phyloP scores from a whole-genome alignment of 2,113 vertebrate species.

The Chloropsis hardwickii region DNA sequence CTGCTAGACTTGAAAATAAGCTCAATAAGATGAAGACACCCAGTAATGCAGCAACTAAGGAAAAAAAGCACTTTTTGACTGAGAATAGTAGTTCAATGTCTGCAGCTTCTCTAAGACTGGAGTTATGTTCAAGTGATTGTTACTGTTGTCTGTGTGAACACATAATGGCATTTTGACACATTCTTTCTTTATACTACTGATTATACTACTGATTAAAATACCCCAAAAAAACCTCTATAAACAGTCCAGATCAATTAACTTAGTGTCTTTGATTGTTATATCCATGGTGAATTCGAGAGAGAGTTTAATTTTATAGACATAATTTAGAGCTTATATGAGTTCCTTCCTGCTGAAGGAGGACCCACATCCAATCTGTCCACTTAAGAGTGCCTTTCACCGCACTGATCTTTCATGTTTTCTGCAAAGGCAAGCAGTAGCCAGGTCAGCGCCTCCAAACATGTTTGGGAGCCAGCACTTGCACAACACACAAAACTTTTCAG shows the following conservation, averaged over 20 bases:
- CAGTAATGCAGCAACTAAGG: neutral
- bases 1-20: neutral
- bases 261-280: neutral
- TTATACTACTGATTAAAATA: neutral
- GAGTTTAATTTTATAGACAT: neutral
- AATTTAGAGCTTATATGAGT: neutral
- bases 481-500: neutral
- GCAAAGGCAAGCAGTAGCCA: neutral
- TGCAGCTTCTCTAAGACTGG: neutral
- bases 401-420: neutral
- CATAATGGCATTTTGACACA: neutral
- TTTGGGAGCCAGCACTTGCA: neutral
- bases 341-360: neutral
- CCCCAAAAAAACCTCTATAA: neutral
- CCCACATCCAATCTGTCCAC: neutral
- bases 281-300: neutral
- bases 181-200: neutral
- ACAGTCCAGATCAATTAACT: neutral
- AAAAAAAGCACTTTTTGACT: neutral
- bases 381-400: neutral
- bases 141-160: neutral
- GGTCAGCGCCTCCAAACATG: accelerated
- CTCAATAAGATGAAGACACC: neutral
- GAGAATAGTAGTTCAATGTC: neutral
- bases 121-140: neutral